Evolutionary conservation across 2,113 vertebrate species (phyloP).

Genomic region (Heterochromis multidens): DNA sequence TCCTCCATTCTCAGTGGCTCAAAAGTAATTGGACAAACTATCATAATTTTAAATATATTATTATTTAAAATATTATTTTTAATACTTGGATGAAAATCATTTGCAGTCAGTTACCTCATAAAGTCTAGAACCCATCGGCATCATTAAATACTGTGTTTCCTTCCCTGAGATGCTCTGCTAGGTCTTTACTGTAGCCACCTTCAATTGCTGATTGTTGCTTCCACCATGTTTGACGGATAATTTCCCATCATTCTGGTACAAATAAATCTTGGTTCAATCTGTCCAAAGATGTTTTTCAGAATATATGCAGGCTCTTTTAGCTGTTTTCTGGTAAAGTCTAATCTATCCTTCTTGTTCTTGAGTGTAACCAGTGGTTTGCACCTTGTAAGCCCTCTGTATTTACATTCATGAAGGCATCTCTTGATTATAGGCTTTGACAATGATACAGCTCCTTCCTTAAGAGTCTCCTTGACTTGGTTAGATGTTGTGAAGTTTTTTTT

Average conservation of each 20-base stretch:
- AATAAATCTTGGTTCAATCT: neutral
- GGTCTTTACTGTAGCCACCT: neutral
- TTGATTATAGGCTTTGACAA: neutral
- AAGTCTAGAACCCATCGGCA: too few species aligned
- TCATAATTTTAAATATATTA: neutral
- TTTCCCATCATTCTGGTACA: neutral
- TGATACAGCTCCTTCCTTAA: neutral
- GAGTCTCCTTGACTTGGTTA: neutral
- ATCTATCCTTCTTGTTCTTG: neutral
- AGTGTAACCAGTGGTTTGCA: neutral
- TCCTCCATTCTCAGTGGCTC: neutral
- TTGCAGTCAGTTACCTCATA: too few species aligned
- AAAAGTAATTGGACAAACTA: neutral
- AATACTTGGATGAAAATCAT: too few species aligned
- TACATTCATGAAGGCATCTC: neutral
- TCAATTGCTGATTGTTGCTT: neutral
- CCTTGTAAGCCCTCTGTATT: neutral
- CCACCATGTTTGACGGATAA: accelerated
- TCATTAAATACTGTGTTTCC: too few species aligned
- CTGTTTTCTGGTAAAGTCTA: neutral
- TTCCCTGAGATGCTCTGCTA: neutral
- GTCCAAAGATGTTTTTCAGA: neutral
- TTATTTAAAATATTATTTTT: too few species aligned
- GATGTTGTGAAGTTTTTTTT: neutral
- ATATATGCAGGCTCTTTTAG: neutral